phyloP scores from a whole-genome alignment of 64 coral and sea anemone genomes.

The Pocillopora damicornis region DNA sequence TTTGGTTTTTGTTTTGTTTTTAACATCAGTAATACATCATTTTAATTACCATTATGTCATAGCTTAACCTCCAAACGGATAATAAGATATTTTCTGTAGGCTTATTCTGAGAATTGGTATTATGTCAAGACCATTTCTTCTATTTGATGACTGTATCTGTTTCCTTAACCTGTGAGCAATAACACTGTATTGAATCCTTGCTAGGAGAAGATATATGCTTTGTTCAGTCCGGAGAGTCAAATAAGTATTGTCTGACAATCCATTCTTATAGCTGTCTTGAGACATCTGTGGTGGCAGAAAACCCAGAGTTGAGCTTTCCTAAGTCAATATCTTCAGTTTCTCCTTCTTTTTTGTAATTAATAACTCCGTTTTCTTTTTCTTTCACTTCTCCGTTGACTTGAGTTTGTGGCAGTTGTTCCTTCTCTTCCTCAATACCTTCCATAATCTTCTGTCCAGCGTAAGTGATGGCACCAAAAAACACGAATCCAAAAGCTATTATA shows the following conservation, averaged over 20 bases:
- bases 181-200: too few species aligned
- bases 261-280: neutral
- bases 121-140: too few species aligned
- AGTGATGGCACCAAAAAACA: constrained; percentile 52
- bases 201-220: too few species aligned
- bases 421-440: constrained; percentile 23
- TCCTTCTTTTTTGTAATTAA: neutral
- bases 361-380: neutral
- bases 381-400: neutral
- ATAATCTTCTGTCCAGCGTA: constrained; percentile 43
- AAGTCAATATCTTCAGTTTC: neutral
- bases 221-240: too few species aligned
- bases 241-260: neutral
- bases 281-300: neutral
- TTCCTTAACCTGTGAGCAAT: too few species aligned
- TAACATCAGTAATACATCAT: too few species aligned
- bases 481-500: constrained; percentile 56
- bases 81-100: too few species aligned
- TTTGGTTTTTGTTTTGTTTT: too few species aligned
- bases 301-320: neutral
- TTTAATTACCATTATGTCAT: too few species aligned
- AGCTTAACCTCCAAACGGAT: too few species aligned
- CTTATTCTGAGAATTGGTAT: too few species aligned
- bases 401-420: neutral
- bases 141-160: too few species aligned